phyloP scores from a whole-genome alignment of 2,888 invertebrate genomes.

The Pachliopta kotzebuea region DNA sequence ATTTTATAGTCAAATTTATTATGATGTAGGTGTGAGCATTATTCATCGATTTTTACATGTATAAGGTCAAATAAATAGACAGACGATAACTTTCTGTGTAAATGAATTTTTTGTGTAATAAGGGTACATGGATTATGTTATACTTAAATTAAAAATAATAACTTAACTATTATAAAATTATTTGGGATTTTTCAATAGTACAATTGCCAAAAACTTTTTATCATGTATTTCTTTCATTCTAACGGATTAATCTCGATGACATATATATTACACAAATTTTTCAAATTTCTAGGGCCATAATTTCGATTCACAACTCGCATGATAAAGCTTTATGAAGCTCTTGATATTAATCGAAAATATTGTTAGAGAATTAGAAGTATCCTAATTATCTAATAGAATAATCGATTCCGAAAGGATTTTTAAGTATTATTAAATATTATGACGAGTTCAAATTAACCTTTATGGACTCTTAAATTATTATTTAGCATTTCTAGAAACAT shows the following conservation, averaged over 20 bases:
- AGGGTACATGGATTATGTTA: not conserved
- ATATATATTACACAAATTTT: slow-evolving; percentile 56
- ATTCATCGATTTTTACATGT: too few relatives aligned
- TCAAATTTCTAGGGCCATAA: slow-evolving; percentile 70
- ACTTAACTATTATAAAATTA: not conserved
- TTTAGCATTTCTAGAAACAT: slow-evolving; percentile 38
- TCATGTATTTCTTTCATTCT: slow-evolving; percentile 22
- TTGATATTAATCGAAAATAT: slow-evolving; percentile 65
- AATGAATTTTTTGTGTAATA: not conserved
- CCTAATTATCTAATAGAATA: slow-evolving; percentile 53
- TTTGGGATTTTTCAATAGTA: not conserved
- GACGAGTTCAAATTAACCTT: slow-evolving; percentile 41
- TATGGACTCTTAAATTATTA: slow-evolving; percentile 34
- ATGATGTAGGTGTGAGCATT: too few relatives aligned
- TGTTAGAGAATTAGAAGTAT: slow-evolving; percentile 51
- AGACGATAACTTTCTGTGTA: too few relatives aligned
- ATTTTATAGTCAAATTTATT: too few relatives aligned
- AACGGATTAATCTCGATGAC: slow-evolving; percentile 59
- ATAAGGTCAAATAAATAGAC: not conserved
- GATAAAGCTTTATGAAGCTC: slow-evolving; percentile 80
- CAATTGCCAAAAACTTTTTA: not conserved
- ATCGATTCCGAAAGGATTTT: slow-evolving; percentile 58
- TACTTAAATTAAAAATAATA: not conserved
- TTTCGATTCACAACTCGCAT: slow-evolving; percentile 80
- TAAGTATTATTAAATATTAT: slow-evolving; percentile 38